These are phyloP conservation scores for Chloroclysta siterata DNA, from an alignment of 2,888 invertebrate genomes.

Conservation along the genomic window DNA sequence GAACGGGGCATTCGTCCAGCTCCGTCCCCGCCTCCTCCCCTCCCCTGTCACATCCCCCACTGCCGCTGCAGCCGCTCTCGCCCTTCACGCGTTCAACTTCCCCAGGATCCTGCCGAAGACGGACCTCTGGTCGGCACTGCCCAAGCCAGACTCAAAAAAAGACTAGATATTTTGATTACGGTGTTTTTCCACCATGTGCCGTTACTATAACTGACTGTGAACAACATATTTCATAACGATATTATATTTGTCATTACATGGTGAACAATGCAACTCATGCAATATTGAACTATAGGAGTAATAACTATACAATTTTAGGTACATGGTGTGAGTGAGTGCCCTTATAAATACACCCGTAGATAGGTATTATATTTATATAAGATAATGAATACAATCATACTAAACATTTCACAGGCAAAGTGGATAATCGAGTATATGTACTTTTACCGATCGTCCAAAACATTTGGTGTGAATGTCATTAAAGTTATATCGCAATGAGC, in stretches of 20 bases:
- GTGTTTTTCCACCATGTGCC: slow-evolving; percentile 8
- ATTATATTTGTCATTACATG: neutral
- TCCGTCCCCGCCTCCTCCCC: slow-evolving; percentile 62
- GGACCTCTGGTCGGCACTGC: slow-evolving; percentile 69
- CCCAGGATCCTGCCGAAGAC: slow-evolving; percentile 76
- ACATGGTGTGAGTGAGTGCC: neutral
- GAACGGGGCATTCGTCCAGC: slow-evolving; percentile 77
- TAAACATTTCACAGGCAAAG: slow-evolving; percentile 4
- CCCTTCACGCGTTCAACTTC: slow-evolving; percentile 72
- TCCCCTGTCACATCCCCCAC: slow-evolving; percentile 56
- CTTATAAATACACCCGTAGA: slow-evolving; percentile 5
- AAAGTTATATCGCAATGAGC: slow-evolving; percentile 31
- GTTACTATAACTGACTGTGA: neutral
- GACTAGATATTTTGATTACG: slow-evolving; percentile 47
- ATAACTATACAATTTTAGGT: too few relatives aligned
- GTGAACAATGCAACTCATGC: too few relatives aligned
- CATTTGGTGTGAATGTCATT: slow-evolving; percentile 17
- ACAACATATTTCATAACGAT: neutral
- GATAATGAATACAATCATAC: neutral
- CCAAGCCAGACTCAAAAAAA: slow-evolving; percentile 67
- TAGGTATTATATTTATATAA: slow-evolving; percentile 11
- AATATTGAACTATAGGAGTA: too few relatives aligned
- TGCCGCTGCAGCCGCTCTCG: slow-evolving; percentile 63
- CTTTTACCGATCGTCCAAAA: slow-evolving; percentile 8
- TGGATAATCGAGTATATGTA: neutral